Conservation (phyloP, 2,797 vertebrate species). For the Parotocinclus haroldoi region DNA sequence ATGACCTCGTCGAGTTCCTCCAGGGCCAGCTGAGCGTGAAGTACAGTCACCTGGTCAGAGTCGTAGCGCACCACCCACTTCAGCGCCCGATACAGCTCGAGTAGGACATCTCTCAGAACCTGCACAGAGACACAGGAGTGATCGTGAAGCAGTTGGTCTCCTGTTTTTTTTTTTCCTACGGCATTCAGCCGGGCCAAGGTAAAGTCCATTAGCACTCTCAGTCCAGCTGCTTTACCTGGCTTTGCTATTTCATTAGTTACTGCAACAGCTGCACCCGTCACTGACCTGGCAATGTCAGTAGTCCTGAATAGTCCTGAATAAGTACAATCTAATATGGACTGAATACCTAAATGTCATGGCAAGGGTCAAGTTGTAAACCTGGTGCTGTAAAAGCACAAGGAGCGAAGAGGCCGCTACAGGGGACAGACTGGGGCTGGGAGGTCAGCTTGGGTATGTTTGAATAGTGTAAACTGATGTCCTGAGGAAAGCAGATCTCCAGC, state of each 20-base stretch:
- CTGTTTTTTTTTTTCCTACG: conserved; percentile 16
- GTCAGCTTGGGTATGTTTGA: conserved; percentile 12
- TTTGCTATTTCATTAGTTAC: conserved; percentile 37
- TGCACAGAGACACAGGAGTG: conserved; percentile 49
- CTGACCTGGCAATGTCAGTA: conserved; percentile 15
- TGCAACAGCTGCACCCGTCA: conserved; percentile 39
- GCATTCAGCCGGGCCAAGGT: conserved; percentile 8
- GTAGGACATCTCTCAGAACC: conserved; percentile 84
- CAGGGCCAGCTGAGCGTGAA: conserved; percentile 89
- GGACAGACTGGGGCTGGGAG: conserved; percentile 14
- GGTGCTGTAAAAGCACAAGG: conserved; percentile 25
- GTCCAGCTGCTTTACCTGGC: conserved; percentile 30
- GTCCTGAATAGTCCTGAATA: conserved; percentile 5
- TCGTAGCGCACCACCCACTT: conserved; percentile 79
- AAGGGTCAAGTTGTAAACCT: conserved; percentile 15
- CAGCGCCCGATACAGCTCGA: conserved; percentile 88
- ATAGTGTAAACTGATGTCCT: conserved; percentile 12
- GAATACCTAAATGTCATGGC: conserved; percentile 9
- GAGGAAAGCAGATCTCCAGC: neutral
- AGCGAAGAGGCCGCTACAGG: conserved; percentile 8
- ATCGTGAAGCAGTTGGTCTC: conserved; percentile 15
- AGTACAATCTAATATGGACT: conserved; percentile 5
- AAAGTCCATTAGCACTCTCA: conserved; percentile 8
- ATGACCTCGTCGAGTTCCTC: conserved; percentile 84
- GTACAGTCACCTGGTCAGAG: conserved; percentile 69